Conservation (phyloP, 2,113 vertebrate species). For the Heterotis niloticus region DNA sequence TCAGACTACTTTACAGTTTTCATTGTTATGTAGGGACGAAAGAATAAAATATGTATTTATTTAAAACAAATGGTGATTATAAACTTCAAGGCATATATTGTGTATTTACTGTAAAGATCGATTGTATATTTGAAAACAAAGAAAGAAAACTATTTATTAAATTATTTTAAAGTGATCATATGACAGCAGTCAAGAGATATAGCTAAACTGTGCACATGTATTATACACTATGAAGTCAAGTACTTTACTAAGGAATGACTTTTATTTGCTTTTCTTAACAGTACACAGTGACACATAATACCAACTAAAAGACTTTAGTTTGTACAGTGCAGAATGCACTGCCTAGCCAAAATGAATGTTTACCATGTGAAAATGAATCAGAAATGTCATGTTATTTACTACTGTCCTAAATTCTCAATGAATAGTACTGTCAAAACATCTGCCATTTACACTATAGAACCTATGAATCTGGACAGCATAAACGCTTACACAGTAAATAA, state of each 20-base stretch:
- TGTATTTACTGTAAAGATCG: slow-evolving; percentile 60
- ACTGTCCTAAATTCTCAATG: neutral
- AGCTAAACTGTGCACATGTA: neutral
- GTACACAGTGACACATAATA: slow-evolving; percentile 45
- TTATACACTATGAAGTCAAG: neutral
- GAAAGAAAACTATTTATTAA: slow-evolving; percentile 57
- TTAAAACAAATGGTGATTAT: slow-evolving; percentile 55
- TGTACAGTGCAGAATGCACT: slow-evolving; percentile 23
- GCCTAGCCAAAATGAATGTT: neutral
- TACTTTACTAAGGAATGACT: slow-evolving; percentile 9
- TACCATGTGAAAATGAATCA: neutral
- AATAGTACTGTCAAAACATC: neutral
- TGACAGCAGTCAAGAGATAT: slow-evolving; percentile 30
- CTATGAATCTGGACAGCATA: neutral
- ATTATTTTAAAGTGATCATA: slow-evolving; percentile 47
- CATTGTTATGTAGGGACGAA: slow-evolving; percentile 37
- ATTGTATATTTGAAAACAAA: slow-evolving; percentile 58
- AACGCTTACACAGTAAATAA: neutral
- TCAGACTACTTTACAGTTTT: slow-evolving; percentile 65
- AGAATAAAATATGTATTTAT: slow-evolving; percentile 26
- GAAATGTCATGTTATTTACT: neutral
- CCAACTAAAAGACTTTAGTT: slow-evolving; percentile 52
- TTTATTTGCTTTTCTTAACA: slow-evolving; percentile 24
- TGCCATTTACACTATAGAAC: neutral
- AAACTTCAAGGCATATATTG: slow-evolving; percentile 55